These are phyloP conservation scores for Passerina amoena DNA, from an alignment of 2,113 vertebrate genomes.

Conservation along the genomic window DNA sequence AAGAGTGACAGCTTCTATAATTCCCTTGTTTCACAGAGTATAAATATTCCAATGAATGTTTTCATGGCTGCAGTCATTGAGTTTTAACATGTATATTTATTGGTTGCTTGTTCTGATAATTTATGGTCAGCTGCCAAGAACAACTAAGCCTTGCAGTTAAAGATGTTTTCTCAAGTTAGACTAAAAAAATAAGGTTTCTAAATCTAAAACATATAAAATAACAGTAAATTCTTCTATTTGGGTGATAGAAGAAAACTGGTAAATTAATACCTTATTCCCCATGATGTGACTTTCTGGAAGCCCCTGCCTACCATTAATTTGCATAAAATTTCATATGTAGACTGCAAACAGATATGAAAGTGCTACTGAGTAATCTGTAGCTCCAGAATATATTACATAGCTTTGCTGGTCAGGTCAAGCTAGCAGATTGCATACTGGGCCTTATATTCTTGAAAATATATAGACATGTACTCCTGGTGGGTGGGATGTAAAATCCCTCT, in stretches of 20 bases:
- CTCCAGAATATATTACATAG: neutral
- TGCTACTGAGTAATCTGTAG: neutral
- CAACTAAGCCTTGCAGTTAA: constrained; percentile 25
- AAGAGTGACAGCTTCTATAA: constrained; percentile 64
- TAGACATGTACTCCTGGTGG: neutral
- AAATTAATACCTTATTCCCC: neutral
- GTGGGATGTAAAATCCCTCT: neutral
- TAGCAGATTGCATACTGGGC: neutral
- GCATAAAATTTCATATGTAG: neutral
- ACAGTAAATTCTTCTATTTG: neutral
- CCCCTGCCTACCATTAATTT: neutral
- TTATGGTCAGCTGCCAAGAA: constrained; percentile 57
- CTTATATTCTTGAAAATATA: neutral
- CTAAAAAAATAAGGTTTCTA: neutral
- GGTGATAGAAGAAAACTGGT: neutral
- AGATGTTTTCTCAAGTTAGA: constrained; percentile 9
- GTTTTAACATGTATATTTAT: constrained; percentile 61
- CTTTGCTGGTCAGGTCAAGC: neutral
- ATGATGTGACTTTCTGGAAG: neutral
- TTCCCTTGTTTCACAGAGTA: constrained; percentile 49
- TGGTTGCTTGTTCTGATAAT: constrained; percentile 57
- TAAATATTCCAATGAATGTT: constrained; percentile 62
- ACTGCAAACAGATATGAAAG: neutral
- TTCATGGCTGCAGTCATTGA: constrained; percentile 47
- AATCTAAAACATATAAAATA: neutral